Base-by-base conservation (phyloP, 2,797 vertebrate species). In the Neosilurus hyrtlii region DNA sequence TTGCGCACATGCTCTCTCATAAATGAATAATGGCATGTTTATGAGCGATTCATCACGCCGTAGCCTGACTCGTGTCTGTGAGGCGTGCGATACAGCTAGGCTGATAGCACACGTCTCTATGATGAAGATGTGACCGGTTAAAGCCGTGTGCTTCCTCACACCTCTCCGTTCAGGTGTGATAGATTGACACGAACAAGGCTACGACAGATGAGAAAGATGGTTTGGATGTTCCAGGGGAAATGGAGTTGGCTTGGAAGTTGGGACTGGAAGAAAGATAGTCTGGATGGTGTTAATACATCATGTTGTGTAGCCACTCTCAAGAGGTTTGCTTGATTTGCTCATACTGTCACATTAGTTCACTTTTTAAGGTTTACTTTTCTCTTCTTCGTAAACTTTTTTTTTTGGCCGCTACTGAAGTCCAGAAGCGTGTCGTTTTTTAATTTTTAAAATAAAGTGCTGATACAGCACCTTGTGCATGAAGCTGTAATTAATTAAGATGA, bases 1-100 rank as follows among this genome's bases (percentile, higher is more conserved):
- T 10, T 22, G 24, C 3, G 9, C 37, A 24, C 54, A 62, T 57
- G 52, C 79, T 78, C 79, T 35, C 79, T 78, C 81, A 80, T 88
- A 85, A 82, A 88, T 89, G 88, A 88, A 71, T 66, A 88, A 62
- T 82, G 79, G 67, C 37, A 61, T 88, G 82, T 89, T 88, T 87
- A 83, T 83, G 61, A 87, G 80, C 43, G 49, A 88, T 91, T 87
- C 84, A 86, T 89, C 86, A 88, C 75, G 68, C 65, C 26, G 52
- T 63, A 77, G 52, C 76, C 80, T 56, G 37, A 71, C 82, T 37
- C 15, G 30, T 15, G 4, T 52, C 70, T n/a, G 49, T 14, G 9
- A 35, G 16, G 71, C 16, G 24, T 10, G 24, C 49, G 85, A 84
- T 75, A 79, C 72, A 70, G 65, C 61, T 15, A 80, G 79, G 78